Evolutionary conservation across 2,888 invertebrate species (phyloP).

Genomic region (Agrilus biguttatus): DNA sequence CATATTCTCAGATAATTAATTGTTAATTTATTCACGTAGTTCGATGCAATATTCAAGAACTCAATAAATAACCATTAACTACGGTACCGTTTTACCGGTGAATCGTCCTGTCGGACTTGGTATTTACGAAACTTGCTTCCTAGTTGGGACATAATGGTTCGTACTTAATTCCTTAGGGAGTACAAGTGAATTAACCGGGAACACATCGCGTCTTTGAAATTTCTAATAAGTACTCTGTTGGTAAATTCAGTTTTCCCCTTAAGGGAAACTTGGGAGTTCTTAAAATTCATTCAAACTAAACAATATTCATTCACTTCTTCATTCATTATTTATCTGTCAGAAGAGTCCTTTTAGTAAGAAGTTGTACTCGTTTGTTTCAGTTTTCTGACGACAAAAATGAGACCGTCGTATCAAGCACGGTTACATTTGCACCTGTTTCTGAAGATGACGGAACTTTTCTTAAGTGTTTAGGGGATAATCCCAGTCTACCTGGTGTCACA

Average conservation of each 20-base stretch:
- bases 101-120: too few species aligned
- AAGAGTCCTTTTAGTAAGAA: conserved; percentile 7
- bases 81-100: too few species aligned
- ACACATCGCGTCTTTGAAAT: neutral
- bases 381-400: conserved; percentile 50
- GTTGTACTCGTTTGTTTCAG: conserved; percentile 28
- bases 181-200: too few species aligned
- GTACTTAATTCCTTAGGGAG: too few species aligned
- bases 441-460: conserved; percentile 75
- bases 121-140: too few species aligned
- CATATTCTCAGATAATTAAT: too few species aligned
- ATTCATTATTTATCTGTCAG: neutral
- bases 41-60: too few species aligned
- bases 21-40: too few species aligned
- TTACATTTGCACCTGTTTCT: conserved; percentile 67
- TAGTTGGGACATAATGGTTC: too few species aligned
- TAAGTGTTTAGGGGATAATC: conserved; percentile 78
- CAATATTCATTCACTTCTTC: neutral
- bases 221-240: neutral
- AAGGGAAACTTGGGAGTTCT: neutral
- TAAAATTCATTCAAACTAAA: too few species aligned
- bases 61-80: too few species aligned
- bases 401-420: conserved; percentile 58
- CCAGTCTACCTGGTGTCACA: conserved; percentile 55
- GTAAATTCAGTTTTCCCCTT: neutral